phyloP scores from a whole-genome alignment of 2,113 vertebrate genomes.

The Eudyptes chrysolophus region DNA sequence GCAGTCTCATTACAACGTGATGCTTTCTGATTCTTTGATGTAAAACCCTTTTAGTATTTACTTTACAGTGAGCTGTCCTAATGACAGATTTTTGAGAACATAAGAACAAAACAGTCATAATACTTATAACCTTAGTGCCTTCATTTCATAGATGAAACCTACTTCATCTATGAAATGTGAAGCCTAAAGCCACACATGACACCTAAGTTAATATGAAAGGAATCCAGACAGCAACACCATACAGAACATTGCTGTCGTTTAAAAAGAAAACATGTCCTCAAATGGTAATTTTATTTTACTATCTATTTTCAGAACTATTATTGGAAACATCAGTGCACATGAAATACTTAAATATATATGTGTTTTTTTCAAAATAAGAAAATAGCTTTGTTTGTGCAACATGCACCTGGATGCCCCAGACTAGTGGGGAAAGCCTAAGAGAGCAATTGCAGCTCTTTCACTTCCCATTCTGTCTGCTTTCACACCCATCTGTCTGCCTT shows the following conservation, averaged over 20 bases:
- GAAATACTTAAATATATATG: background rate
- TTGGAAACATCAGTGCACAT: background rate
- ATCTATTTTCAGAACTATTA: background rate
- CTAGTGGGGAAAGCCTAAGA: background rate
- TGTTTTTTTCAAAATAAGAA: background rate
- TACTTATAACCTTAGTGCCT: background rate
- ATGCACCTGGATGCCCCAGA: conserved; percentile 1
- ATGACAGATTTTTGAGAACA: background rate
- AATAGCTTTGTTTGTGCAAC: background rate
- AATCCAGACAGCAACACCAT: background rate
- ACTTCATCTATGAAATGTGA: background rate
- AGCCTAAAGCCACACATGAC: background rate
- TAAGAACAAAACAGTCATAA: background rate
- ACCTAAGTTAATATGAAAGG: background rate
- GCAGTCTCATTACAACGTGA: background rate
- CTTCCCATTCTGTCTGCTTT: conserved; percentile 48
- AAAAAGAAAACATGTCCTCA: background rate
- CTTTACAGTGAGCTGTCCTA: background rate
- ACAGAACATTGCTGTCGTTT: background rate
- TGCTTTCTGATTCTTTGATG: background rate
- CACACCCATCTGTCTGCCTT: background rate
- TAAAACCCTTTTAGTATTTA: background rate
- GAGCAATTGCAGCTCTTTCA: background rate
- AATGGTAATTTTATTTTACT: background rate
- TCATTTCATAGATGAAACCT: background rate